phyloP scores from a whole-genome alignment of 2,113 vertebrate genomes.

The Andinoacara biseriatus region DNA sequence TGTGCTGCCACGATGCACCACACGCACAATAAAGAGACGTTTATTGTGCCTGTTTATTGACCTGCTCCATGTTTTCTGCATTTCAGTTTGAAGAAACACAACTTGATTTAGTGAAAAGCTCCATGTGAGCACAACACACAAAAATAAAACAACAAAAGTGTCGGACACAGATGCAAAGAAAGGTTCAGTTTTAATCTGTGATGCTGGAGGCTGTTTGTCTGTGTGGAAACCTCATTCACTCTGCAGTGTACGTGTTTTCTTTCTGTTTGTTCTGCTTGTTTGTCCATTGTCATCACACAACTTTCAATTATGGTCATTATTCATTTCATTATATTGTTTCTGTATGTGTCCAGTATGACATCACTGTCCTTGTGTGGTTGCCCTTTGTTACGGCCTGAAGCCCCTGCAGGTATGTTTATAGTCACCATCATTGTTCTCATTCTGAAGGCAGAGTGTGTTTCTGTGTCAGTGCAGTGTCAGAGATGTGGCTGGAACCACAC shows the following conservation, averaged over 20 bases:
- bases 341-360: neutral
- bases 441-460: neutral
- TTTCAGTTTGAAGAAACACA: neutral
- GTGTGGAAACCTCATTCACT: neutral
- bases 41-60: too few species aligned
- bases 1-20: neutral
- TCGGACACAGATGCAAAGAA: too few species aligned
- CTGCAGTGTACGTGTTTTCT: too few species aligned
- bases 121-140: neutral
- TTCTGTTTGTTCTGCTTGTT: neutral
- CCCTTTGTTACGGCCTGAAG: neutral
- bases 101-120: neutral
- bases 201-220: neutral
- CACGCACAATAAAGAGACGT: neutral
- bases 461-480: rapidly evolving
- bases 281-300: neutral
- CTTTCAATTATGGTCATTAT: neutral
- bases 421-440: neutral
- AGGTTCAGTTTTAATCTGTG: too few species aligned
- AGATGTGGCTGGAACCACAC: neutral
- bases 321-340: neutral
- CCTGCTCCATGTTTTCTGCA: neutral
- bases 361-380: neutral
- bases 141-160: neutral
- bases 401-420: neutral